Percentiles rank a stretch among this genome's conserved stretches.
Evolutionary conservation across 2,113 vertebrate species (phyloP).

Genomic region (Lepus europaeus): DNA sequence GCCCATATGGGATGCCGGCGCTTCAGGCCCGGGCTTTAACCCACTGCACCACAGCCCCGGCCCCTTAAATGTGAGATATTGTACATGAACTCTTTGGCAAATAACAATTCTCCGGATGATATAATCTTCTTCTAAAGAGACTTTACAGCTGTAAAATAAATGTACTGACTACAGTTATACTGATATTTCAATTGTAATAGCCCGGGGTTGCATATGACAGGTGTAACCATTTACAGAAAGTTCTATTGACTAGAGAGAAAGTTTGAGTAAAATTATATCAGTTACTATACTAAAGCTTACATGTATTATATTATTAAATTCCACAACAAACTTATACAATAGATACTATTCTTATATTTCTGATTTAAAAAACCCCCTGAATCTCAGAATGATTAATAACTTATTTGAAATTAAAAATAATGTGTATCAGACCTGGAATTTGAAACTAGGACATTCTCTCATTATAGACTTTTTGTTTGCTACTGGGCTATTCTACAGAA

Average conservation of each 20-base stretch:
- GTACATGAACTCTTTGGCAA: not conserved
- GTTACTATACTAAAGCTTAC: not conserved
- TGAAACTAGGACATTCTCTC: too few relatives aligned
- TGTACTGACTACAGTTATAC: fast-evolving
- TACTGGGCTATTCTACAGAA: not conserved
- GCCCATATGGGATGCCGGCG: too few relatives aligned
- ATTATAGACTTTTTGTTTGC: not conserved
- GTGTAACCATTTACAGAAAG: not conserved
- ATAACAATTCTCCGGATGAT: not conserved
- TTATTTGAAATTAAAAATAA: not conserved
- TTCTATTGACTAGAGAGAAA: not conserved
- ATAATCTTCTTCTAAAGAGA: not conserved
- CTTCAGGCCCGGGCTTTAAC: too few relatives aligned
- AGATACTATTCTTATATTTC: not conserved
- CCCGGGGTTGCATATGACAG: not conserved
- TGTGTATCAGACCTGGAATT: not conserved
- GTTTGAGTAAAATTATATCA: not conserved
- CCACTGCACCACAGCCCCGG: too few relatives aligned
- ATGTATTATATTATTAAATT: not conserved
- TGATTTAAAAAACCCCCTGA: not conserved
- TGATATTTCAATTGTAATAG: not conserved
- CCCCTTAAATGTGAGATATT: not conserved
- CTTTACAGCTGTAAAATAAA: not conserved
- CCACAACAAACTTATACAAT: not conserved
- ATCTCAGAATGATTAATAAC: not conserved